phyloP scores from a whole-genome alignment of 2,888 invertebrate genomes.

The Neelides folsomi region DNA sequence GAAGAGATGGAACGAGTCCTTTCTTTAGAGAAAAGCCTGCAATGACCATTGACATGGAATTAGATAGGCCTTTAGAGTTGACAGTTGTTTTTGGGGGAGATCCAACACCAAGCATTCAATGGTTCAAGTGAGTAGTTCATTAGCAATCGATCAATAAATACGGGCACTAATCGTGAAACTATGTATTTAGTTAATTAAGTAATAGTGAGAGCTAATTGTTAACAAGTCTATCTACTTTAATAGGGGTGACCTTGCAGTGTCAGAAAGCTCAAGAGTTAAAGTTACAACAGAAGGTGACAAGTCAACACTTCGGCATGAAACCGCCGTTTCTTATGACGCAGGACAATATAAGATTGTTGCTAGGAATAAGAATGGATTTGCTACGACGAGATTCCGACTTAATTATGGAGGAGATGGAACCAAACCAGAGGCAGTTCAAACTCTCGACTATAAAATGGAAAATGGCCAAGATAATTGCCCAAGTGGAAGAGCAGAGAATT shows the following conservation, averaged over 20 bases:
- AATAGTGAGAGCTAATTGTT: neutral
- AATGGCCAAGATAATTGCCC: neutral
- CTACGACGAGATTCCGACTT: slow-evolving; percentile 41
- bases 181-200: neutral
- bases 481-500: too few relatives aligned
- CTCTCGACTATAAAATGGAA: slow-evolving; percentile 1
- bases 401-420: slow-evolving; percentile 4
- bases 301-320: slow-evolving; percentile 44
- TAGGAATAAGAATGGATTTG: slow-evolving; percentile 65
- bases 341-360: slow-evolving; percentile 79
- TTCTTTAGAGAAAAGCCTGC: slow-evolving; percentile 89
- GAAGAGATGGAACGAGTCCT: slow-evolving; percentile 44
- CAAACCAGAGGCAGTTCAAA: neutral
- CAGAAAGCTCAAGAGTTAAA: too few relatives aligned
- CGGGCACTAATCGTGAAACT: neutral
- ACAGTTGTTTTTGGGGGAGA: slow-evolving; percentile 74
- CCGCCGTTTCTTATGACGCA: slow-evolving; percentile 46
- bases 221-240: slow-evolving; percentile 18
- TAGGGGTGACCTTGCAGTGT: slow-evolving; percentile 65
- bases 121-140: slow-evolving; percentile 56
- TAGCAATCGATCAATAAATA: neutral
- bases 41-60: slow-evolving; percentile 32
- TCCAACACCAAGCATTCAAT: slow-evolving; percentile 71
- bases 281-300: slow-evolving; percentile 55
- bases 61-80: slow-evolving; percentile 44